Evolutionary conservation across 2,797 vertebrate species (phyloP), one percentile per base, ranked within the genome.

Genomic region (Holocentrus rufus): DNA sequence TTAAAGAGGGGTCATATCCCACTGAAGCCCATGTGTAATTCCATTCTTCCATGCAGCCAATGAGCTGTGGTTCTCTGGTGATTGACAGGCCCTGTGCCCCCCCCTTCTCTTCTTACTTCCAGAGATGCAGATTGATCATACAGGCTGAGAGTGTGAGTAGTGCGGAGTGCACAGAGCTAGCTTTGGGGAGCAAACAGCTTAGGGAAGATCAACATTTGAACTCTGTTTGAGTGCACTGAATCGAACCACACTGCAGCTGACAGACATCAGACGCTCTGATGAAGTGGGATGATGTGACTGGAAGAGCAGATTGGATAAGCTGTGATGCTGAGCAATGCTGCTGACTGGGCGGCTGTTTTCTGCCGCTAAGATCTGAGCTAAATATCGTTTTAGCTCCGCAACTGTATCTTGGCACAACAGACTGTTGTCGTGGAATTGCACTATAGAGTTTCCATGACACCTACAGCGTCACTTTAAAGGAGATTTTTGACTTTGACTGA

Each of bases 121-220:
- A 93, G 91, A 91, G 90, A 90, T 93, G 92, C 89, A 89, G 91
- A 91, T 85, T 87, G 85, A 94, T 93, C 91, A 84, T 90, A 89
- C 80, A 90, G 82, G 86, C 91, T 88, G 89, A 93, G 91, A 85
- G 91, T 92, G 90, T 93, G 91, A 93, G 90, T 92, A 93, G 85
- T 56, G 81, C 76, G 80, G 69, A 79, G 84, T 87, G 85, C 89
- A 87, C 83, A 88, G 77, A 80, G 85, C 84, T 86, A 84, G 85
- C 84, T 92, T 85, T 81, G 66, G 57, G 77, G 52, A 74, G 76
- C 74, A 76, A 74, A 63, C 75, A 82, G 80, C 79, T 80, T 60
- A 88, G 85, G 67, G 65, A 82, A 77, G 70, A 82, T 79, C 46
- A 58, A 67, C 53, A 67, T 78, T 58, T 79, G 49, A 79, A 68